These are phyloP conservation scores for Ia io DNA, from an alignment of 2,113 vertebrate genomes.

Conservation along the genomic window DNA sequence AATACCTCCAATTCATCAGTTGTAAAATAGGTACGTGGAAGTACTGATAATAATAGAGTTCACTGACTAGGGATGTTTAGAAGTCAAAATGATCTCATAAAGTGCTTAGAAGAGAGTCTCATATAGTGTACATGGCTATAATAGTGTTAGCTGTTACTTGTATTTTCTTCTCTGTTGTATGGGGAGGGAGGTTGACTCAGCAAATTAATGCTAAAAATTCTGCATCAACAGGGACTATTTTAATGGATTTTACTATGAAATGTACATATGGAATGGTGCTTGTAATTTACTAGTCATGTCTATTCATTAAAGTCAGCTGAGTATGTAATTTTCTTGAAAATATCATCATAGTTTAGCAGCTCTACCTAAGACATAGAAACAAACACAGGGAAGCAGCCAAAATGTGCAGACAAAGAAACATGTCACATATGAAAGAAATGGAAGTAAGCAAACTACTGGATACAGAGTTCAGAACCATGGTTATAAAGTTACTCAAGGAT, in stretches of 20 bases:
- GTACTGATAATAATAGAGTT: background rate
- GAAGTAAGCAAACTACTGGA: no score
- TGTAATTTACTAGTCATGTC: background rate
- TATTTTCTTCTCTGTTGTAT: background rate
- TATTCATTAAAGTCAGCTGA: constrained; percentile 31
- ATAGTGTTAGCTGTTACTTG: background rate
- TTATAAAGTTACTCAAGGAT: no score
- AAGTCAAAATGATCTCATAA: background rate
- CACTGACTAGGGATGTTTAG: background rate
- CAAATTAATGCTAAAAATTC: background rate
- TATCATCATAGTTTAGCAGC: background rate
- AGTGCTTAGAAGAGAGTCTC: background rate
- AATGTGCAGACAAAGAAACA: no score
- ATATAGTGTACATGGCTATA: background rate
- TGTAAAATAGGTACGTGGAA: constrained; percentile 3
- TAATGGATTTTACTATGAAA: constrained; percentile 21
- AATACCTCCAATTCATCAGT: background rate
- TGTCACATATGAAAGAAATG: no score
- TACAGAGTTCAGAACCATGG: no score
- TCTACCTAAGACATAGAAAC: no score
- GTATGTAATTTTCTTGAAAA: constrained; percentile 47
- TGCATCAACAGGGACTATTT: background rate
- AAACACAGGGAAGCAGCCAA: no score
- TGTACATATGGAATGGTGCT: background rate
- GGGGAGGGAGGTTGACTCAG: background rate